Percentiles rank a stretch among this genome's conserved stretches.
These are phyloP conservation scores for Mycalesis mineus DNA, from an alignment of 2,888 invertebrate species.

Conservation along the genomic window DNA sequence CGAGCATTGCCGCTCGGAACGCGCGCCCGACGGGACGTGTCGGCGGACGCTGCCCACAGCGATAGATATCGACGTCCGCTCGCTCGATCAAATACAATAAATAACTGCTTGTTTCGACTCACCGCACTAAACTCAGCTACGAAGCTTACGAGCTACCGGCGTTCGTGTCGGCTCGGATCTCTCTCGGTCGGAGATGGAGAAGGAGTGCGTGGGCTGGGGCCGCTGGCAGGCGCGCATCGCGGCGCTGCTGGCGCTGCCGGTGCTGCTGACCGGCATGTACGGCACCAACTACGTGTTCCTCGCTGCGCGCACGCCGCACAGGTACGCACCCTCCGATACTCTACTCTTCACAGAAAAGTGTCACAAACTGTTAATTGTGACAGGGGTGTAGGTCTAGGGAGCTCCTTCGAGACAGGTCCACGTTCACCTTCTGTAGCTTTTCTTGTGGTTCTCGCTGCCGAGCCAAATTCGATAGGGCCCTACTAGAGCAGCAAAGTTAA, in stretches of 20 bases:
- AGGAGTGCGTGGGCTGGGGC: conserved; percentile 59
- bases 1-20: conserved; percentile 36
- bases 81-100: background rate
- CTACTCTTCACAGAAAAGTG: no score
- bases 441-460: no score
- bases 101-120: background rate
- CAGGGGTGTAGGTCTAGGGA: no score
- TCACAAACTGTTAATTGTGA: no score
- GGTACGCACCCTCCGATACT: no score
- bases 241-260: conserved; percentile 64
- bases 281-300: conserved; percentile 72
- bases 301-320: conserved; percentile 60
- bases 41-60: background rate
- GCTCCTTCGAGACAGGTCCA: no score
- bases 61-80: background rate
- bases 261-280: conserved; percentile 65
- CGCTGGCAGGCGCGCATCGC: conserved; percentile 67
- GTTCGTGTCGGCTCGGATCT: no score
- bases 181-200: conserved; percentile 31
- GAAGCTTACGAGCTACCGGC: no score
- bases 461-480: no score
- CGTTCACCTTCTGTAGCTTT: no score
- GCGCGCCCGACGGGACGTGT: conserved; percentile 35
- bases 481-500: no score
- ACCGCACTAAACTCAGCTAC: no score